These are phyloP conservation scores for Tetropium fuscum DNA, from an alignment of 2,888 invertebrate genomes.

Conservation along the genomic window DNA sequence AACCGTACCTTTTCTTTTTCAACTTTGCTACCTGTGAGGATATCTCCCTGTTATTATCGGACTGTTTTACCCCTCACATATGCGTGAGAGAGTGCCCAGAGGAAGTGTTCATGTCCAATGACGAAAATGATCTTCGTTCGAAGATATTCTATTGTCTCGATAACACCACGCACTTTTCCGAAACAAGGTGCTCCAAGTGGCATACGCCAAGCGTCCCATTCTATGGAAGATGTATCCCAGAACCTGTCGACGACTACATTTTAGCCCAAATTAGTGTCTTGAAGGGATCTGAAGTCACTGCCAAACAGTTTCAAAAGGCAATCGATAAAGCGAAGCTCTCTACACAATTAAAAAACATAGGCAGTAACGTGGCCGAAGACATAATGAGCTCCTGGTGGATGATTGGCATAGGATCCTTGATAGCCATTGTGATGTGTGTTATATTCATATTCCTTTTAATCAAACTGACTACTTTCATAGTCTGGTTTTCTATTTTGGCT, in stretches of 20 bases:
- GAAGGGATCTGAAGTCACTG: neutral
- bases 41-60: constrained; percentile 65
- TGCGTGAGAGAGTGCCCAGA: constrained; percentile 23
- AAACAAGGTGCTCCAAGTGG: constrained; percentile 14
- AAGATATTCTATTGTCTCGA: constrained; percentile 15
- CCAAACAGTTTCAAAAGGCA: neutral
- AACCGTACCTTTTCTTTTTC: constrained; percentile 83
- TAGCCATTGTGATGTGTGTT: neutral
- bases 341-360: neutral
- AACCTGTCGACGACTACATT: neutral
- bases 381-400: constrained; percentile 18
- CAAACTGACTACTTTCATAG: neutral
- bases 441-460: constrained; percentile 6
- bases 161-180: neutral
- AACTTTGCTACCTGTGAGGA: constrained; percentile 82
- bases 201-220: constrained; percentile 10
- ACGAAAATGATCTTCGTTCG: neutral
- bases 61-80: constrained; percentile 12
- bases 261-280: neutral
- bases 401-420: neutral
- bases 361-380: neutral
- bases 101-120: neutral
- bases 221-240: constrained; percentile 12
- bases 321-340: neutral
- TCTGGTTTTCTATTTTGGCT: constrained; percentile 5